Base-by-base conservation (phyloP, 30 jellyfish, hydroid and myxozoan genomes). In the Morbakka virulenta region DNA sequence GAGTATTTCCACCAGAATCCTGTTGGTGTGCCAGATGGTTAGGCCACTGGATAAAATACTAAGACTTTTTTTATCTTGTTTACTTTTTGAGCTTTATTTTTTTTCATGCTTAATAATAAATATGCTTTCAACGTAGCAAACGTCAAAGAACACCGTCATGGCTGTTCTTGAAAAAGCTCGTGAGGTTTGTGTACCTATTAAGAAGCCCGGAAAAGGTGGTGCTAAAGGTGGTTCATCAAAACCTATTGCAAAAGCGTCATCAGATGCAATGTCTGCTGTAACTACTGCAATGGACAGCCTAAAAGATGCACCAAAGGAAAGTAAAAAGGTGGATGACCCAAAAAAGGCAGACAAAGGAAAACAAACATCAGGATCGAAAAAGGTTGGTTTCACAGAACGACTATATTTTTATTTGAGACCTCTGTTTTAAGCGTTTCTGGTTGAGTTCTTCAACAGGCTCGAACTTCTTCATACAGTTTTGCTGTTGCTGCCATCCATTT, bases 81-180 rank as follows among this genome's bases (percentile, higher is more conserved):
- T 61, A 6, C 20, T 6, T 13, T 83, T 63, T 1, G 72, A 89
- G 97, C 76, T 95, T n/a, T 20, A n/a, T n/a, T n/a, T n/a, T n/a
- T n/a, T n/a, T n/a, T n/a, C n/a, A n/a, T n/a, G n/a, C n/a, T n/a
- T n/a, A n/a, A n/a, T n/a, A n/a, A n/a, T n/a, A n/a, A n/a, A n/a
- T n/a, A n/a, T n/a, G n/a, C n/a, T n/a, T n/a, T n/a, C n/a, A n/a
- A n/a, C n/a, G n/a, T n/a, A n/a, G n/a, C n/a, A n/a, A n/a, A n/a
- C 97, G 22, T 89, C 97, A 34, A 81, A 82, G 73, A 77, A 63
- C 17, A 62, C 84, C 9, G 88, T 89, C 67, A 70, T 63, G 69
- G 88, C 81, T 22, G 17, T 82, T 20, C 66, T 89, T 28, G 97
- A 89, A 48, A 89, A 89, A 69, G 97, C 97, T 2, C 69, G 93